phyloP scores from a whole-genome alignment of 2,113 vertebrate species.

The Miniopterus natalensis region DNA sequence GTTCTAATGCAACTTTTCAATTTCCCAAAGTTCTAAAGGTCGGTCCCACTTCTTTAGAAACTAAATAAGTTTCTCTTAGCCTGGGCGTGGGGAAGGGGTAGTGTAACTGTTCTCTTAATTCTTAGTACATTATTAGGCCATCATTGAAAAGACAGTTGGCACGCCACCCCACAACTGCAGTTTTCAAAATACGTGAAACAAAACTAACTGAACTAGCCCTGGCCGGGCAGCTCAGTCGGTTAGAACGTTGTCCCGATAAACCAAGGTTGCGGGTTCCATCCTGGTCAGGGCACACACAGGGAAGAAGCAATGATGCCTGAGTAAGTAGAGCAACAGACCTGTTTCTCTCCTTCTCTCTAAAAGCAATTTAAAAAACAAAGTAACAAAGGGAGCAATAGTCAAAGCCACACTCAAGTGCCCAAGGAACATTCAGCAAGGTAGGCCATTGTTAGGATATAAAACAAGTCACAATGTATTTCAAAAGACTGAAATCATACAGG shows the following conservation, averaged over 20 bases:
- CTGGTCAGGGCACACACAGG: too few relatives aligned
- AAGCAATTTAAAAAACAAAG: too few relatives aligned
- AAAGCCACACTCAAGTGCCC: neutral
- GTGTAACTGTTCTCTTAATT: neutral
- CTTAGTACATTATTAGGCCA: neutral
- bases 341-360: too few relatives aligned
- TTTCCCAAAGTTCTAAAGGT: neutral
- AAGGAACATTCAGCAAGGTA: neutral
- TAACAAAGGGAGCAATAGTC: neutral
- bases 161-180: neutral
- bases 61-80: neutral
- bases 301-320: too few relatives aligned
- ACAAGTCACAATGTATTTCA: neutral
- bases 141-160: neutral
- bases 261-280: too few relatives aligned
- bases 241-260: too few relatives aligned
- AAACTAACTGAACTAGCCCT: neutral
- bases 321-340: too few relatives aligned
- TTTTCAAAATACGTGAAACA: constrained; percentile 11
- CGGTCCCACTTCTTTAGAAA: neutral
- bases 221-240: too few relatives aligned
- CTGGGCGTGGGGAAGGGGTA: neutral
- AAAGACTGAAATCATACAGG: neutral
- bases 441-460: neutral
- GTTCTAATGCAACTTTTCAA: neutral